Conservation (phyloP, 1,140 invertebrate species). For the Neodiprion virginianus region DNA sequence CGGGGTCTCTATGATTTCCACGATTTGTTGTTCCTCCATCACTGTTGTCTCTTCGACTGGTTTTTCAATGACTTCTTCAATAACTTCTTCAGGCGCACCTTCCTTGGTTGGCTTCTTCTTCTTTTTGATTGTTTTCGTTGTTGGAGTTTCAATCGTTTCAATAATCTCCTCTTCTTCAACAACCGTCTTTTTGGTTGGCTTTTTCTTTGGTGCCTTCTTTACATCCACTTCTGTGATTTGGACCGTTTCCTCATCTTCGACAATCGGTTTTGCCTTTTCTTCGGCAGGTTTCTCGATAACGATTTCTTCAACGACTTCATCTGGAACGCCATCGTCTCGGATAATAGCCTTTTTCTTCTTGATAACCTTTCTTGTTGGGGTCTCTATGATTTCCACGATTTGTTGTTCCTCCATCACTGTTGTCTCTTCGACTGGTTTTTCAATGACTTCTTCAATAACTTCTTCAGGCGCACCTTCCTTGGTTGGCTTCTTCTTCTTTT, state of each 20-base stretch:
- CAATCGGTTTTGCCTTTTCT: slow-evolving; percentile 29
- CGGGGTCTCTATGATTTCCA: slow-evolving; percentile 22
- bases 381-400: slow-evolving; percentile 14
- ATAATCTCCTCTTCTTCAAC: slow-evolving; percentile 37
- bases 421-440: neutral
- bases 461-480: slow-evolving; percentile 20
- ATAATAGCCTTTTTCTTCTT: slow-evolving; percentile 37
- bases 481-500: slow-evolving; percentile 35
- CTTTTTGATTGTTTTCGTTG: slow-evolving; percentile 45
- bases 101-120: slow-evolving; percentile 39
- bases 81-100: slow-evolving; percentile 26
- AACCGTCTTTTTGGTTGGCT: slow-evolving; percentile 11
- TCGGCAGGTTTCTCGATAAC: slow-evolving; percentile 34
- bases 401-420: slow-evolving; percentile 12
- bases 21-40: slow-evolving; percentile 30
- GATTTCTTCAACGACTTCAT: slow-evolving; percentile 38
- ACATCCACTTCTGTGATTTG: slow-evolving; percentile 31
- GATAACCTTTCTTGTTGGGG: slow-evolving; percentile 10
- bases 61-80: slow-evolving; percentile 30
- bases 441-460: slow-evolving; percentile 6
- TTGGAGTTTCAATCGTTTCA: slow-evolving; percentile 37
- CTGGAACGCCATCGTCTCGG: slow-evolving; percentile 38
- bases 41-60: slow-evolving; percentile 22
- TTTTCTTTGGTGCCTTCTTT: slow-evolving; percentile 9
- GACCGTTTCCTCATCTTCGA: slow-evolving; percentile 25